These are phyloP conservation scores for Cherax quadricarinatus DNA, from an alignment of 1,140 invertebrate genomes.

Conservation along the genomic window DNA sequence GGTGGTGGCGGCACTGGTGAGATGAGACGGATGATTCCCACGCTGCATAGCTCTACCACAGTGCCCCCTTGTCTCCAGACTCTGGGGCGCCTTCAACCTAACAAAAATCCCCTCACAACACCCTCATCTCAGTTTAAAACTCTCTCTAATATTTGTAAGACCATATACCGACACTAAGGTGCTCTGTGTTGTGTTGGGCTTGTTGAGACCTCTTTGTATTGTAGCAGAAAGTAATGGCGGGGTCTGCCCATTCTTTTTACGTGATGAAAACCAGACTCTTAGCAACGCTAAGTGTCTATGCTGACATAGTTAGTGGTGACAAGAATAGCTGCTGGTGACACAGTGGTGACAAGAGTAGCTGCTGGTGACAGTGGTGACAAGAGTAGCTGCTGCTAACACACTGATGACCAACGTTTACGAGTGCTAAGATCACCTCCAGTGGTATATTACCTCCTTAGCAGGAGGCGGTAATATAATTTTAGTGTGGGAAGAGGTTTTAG, in stretches of 20 bases:
- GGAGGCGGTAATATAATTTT: no score
- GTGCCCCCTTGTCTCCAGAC: slow-evolving; percentile 7
- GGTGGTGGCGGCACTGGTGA: not conserved
- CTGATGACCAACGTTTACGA: no score
- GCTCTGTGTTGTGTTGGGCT: not conserved
- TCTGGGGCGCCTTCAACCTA: not conserved
- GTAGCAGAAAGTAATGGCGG: no score
- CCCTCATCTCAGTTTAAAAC: not conserved
- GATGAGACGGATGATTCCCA: slow-evolving; percentile 10
- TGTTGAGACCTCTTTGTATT: not conserved
- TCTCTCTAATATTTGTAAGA: slow-evolving; percentile 3
- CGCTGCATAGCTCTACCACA: not conserved
- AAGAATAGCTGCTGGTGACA: not conserved
- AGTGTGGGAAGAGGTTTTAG: no score
- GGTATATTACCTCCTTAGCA: no score
- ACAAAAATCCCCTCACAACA: not conserved
- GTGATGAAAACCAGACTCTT: not conserved
- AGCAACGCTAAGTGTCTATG: not conserved
- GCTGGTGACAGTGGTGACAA: no score
- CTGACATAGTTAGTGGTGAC: no score
- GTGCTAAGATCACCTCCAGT: no score
- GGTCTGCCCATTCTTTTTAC: not conserved
- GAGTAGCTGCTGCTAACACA: no score
- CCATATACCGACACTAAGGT: not conserved
- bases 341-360: not conserved